Evolutionary conservation across 2,888 invertebrate species (phyloP).

Genomic region (Tetragonula carbonaria): DNA sequence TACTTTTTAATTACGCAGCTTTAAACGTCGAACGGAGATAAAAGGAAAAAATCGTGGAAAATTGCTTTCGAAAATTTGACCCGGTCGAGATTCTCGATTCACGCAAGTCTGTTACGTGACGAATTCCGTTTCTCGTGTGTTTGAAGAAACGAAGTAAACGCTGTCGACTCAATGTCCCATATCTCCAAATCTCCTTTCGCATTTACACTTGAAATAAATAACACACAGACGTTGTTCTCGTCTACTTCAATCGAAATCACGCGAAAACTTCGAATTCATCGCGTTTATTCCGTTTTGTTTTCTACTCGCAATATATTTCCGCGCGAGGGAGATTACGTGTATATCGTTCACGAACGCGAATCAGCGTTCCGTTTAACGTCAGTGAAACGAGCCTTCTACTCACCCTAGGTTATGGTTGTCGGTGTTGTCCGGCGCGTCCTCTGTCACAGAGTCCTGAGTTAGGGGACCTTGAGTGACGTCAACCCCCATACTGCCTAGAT

Average conservation of each 20-base stretch:
- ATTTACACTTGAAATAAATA: neutral
- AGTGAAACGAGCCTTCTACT: conserved; percentile 65
- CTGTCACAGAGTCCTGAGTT: conserved; percentile 84
- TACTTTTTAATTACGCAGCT: neutral
- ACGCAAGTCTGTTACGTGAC: neutral
- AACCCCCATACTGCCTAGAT: conserved; percentile 90
- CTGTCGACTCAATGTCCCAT: neutral
- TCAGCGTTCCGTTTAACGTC: conserved; percentile 17
- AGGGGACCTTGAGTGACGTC: conserved; percentile 87
- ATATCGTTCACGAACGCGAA: neutral
- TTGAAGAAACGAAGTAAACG: neutral
- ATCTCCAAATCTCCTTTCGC: neutral
- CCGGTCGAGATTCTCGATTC: neutral
- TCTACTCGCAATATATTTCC: neutral
- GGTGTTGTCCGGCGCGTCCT: conserved; percentile 82
- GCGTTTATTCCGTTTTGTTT: neutral
- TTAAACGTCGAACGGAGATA: neutral
- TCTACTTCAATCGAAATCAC: too few species aligned
- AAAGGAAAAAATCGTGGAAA: neutral
- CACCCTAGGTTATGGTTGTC: conserved; percentile 86
- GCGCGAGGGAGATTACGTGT: neutral
- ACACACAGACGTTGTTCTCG: too few species aligned
- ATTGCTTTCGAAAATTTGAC: neutral
- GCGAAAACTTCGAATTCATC: too few species aligned
- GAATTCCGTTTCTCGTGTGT: neutral